A percentile compares a stretch with the other conserved stretches of the same genome.
These are phyloP conservation scores for Nephrotoma flavescens DNA, from an alignment of 2,888 invertebrate species.

Conservation along the genomic window DNA sequence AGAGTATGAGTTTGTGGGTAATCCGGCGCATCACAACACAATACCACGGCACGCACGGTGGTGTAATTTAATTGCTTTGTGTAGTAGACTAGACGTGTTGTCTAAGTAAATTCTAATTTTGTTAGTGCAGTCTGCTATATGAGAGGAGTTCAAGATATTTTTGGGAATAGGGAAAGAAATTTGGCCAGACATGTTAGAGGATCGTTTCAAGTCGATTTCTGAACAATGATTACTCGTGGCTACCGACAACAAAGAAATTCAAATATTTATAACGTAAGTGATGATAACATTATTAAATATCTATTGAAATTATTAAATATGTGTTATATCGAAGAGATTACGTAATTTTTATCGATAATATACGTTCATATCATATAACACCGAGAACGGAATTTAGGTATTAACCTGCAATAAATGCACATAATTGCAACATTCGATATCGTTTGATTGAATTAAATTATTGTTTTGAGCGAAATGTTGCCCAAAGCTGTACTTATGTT, in stretches of 20 bases:
- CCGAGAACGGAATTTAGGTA: too few species aligned
- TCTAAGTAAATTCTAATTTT: background rate
- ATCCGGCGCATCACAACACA: background rate
- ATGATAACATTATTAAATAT: background rate
- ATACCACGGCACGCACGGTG: background rate
- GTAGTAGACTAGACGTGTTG: background rate
- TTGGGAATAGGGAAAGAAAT: background rate
- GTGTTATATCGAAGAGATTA: background rate
- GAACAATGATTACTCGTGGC: too few species aligned
- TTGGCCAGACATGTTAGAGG: too few species aligned
- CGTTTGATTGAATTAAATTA: too few species aligned
- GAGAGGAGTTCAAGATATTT: background rate
- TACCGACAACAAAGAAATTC: too few species aligned
- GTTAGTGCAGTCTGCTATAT: background rate
- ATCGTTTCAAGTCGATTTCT: too few species aligned
- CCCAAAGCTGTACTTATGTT: too few species aligned
- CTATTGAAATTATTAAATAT: background rate
- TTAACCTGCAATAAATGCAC: too few species aligned
- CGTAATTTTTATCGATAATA: background rate
- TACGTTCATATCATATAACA: too few species aligned
- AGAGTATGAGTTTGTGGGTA: background rate
- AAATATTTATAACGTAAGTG: background rate
- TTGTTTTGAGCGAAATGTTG: too few species aligned
- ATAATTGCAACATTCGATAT: too few species aligned
- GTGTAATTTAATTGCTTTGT: background rate